phyloP scores from a whole-genome alignment of 2,888 invertebrate genomes.

The Xanthia togata region DNA sequence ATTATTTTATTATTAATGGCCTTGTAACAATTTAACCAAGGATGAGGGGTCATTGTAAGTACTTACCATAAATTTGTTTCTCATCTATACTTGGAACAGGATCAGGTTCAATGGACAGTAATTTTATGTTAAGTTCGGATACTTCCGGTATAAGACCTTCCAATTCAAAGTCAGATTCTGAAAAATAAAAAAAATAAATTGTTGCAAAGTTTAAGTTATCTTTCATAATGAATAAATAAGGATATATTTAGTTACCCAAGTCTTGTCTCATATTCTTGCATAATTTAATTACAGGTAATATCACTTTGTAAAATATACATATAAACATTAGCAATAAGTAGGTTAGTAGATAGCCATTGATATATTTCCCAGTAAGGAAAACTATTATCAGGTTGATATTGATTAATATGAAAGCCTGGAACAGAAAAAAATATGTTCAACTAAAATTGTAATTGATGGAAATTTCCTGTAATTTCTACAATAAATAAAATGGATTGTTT shows the following conservation, averaged over 20 bases:
- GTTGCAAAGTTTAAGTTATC: not conserved
- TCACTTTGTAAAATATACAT: conserved; percentile 78
- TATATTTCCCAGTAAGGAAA: conserved; percentile 81
- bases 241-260: conserved; percentile 76
- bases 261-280: conserved; percentile 81
- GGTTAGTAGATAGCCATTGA: conserved; percentile 81
- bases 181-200: conserved; percentile 54
- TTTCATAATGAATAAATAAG: conserved; percentile 8
- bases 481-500: not conserved
- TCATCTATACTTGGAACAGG: conserved; percentile 77
- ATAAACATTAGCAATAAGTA: conserved; percentile 79
- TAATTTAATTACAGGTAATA: conserved; percentile 76
- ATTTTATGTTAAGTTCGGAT: conserved; percentile 82
- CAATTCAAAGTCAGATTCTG: conserved; percentile 86
- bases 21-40: not conserved
- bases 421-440: conserved; percentile 59
- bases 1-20: not conserved
- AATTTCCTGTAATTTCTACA: not conserved
- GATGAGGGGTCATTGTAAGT: not conserved
- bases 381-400: conserved; percentile 79
- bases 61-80: conserved; percentile 83
- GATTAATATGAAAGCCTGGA: conserved; percentile 85
- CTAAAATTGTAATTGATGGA: not conserved
- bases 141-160: conserved; percentile 86
- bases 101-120: conserved; percentile 85